Base-by-base conservation (phyloP, 2,113 vertebrate genomes). In the Syngnathus scovelli region DNA sequence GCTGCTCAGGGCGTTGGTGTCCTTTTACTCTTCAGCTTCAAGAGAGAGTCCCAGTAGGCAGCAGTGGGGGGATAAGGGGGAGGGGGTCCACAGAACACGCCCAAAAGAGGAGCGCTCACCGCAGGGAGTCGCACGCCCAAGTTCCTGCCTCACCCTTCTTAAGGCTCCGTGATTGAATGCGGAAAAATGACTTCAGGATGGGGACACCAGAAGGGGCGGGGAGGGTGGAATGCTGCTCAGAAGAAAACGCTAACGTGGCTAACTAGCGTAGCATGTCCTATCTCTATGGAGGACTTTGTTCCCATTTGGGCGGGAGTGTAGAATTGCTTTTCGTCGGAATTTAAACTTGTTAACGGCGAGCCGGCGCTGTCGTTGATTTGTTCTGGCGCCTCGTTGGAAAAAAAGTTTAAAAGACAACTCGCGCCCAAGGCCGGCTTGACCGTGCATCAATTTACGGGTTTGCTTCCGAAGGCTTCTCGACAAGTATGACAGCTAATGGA, bases 401-500 rank as follows among this genome's bases (percentile, higher is more conserved):
- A 85, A 86, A 75, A 61, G 83, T 69, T 85, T 87, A 85, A 84
- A 11, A 86, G 78, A 86, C 80, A 71, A 44, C 81, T 78, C 83
- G 77, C 84, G 69, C 74, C 12, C 72, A 5, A 71, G 75, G 55
- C 68, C 79, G 83, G 88, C 89, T 89, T 82, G 88, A 87, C 21
- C 82, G 84, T 71, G 88, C 87, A 88, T 89, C 88, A 82, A 85
- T 86, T 91, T 89, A 90, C 89, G 87, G 81, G 85, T 86, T 86
- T 80, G 74, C 74, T 67, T 65, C 39, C 78, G 54, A 78, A 80
- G 78, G 61, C 74, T 74, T 68, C 76, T 76, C 81, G 78, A 87
- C 83, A 86, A 83, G 79, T 70, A 89, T 81, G 87, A 90, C 88
- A 89, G 86, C 79, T 90, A 91, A 91, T 90, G 89, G 89, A 89